Conservation (phyloP, 1,140 invertebrate genomes). For the Parasteatoda tepidariorum region DNA sequence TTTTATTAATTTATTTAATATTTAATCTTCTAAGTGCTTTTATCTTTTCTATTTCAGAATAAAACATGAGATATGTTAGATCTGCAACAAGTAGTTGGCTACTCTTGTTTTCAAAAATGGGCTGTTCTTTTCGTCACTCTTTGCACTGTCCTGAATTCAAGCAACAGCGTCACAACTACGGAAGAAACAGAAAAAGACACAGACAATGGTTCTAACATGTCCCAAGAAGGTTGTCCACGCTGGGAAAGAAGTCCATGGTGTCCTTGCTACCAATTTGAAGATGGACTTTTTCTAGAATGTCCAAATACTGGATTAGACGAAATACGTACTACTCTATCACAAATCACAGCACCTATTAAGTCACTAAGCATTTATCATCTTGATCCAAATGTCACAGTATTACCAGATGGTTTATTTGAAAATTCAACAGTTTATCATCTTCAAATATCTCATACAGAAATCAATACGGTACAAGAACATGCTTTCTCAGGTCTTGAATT, state of each 20-base stretch:
- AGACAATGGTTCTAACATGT: constrained; percentile 8
- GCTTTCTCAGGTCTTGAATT: constrained; percentile 79
- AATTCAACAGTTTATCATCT: constrained; percentile 81
- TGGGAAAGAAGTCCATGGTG: constrained; percentile 80
- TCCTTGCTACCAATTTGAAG: constrained; percentile 90
- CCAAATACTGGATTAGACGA: constrained; percentile 78
- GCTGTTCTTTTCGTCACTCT: constrained; percentile 13
- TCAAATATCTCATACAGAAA: constrained; percentile 80
- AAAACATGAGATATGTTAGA: constrained; percentile 59
- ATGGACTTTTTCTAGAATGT: constrained; percentile 90
- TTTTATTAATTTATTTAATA: too few species aligned
- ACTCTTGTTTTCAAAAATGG: constrained; percentile 36
- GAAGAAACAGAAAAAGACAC: constrained; percentile 24
- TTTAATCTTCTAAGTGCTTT: neutral
- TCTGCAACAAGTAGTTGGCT: constrained; percentile 46
- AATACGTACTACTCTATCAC: constrained; percentile 71
- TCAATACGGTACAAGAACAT: constrained; percentile 80
- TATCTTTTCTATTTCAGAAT: constrained; percentile 34
- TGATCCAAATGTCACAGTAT: constrained; percentile 78
- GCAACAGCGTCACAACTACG: constrained; percentile 20
- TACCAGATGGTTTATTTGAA: constrained; percentile 77
- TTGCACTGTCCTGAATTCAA: constrained; percentile 1
- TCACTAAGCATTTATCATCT: constrained; percentile 88
- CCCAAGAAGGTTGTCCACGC: constrained; percentile 74
- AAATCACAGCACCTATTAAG: constrained; percentile 76